Conservation (phyloP, 2,888 invertebrate species). For the Zygothrica quintamaculata region DNA sequence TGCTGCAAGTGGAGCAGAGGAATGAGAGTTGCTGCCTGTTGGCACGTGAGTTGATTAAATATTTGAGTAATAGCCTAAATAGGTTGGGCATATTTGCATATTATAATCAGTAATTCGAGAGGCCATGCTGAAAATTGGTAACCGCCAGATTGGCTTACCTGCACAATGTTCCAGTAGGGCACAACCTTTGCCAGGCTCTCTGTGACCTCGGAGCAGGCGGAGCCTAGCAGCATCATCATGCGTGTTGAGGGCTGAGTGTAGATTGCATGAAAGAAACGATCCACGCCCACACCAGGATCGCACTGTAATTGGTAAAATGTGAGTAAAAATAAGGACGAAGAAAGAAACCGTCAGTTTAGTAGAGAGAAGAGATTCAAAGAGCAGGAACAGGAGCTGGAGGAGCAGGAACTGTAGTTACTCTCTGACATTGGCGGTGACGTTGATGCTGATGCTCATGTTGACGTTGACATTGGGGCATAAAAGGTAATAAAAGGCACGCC, state of each 20-base stretch:
- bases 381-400: background rate
- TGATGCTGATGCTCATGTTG: background rate
- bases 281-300: conserved; percentile 95
- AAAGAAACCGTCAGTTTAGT: no score
- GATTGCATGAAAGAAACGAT: conserved; percentile 95
- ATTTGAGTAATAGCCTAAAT: conserved; percentile 68
- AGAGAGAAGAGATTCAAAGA: conserved; percentile 4
- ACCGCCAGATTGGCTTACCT: conserved; percentile 86
- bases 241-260: conserved; percentile 91
- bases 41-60: conserved; percentile 79
- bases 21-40: background rate
- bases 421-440: no score
- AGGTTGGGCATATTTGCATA: conserved; percentile 60
- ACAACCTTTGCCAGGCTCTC: conserved; percentile 96
- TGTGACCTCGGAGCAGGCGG: conserved; percentile 95
- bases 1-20: conserved; percentile 10
- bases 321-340: conserved; percentile 3
- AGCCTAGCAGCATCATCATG: conserved; percentile 93
- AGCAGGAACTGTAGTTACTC: conserved; percentile 3
- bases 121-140: background rate
- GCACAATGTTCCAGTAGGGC: conserved; percentile 96
- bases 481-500: conserved; percentile 61
- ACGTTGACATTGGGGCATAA: conserved; percentile 11
- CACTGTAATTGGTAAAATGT: conserved; percentile 87
- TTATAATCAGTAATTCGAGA: conserved; percentile 62